phyloP scores from a whole-genome alignment of 1,140 invertebrate species.

The Zaprionus tsacasi region DNA sequence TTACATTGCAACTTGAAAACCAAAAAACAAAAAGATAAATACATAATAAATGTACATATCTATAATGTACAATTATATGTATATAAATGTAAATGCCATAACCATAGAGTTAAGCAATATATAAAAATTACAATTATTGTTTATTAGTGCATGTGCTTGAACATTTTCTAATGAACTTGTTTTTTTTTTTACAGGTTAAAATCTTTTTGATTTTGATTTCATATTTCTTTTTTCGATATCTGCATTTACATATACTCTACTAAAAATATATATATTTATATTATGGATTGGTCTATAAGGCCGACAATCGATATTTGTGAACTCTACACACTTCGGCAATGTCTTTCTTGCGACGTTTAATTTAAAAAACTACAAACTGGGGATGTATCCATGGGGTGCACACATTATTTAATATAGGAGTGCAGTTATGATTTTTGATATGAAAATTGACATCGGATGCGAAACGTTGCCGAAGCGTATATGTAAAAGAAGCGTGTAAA shows the following conservation, averaged over 20 bases:
- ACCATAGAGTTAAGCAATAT: not conserved
- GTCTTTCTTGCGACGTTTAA: not conserved
- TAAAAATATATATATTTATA: not conserved
- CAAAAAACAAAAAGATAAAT: too few relatives aligned
- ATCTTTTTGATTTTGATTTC: not conserved
- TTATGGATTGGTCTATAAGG: not conserved
- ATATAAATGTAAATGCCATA: not conserved
- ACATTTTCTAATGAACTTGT: not conserved
- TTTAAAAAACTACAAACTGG: not conserved
- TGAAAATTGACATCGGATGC: not conserved
- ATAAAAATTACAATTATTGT: not conserved
- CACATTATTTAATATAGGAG: too few relatives aligned
- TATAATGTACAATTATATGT: too few relatives aligned
- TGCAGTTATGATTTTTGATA: not conserved
- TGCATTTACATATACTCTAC: not conserved
- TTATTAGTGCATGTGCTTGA: not conserved
- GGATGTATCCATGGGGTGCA: not conserved
- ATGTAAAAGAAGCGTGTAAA: not conserved
- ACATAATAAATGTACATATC: too few relatives aligned
- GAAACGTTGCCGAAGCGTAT: not conserved
- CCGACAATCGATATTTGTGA: not conserved
- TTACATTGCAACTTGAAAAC: too few relatives aligned
- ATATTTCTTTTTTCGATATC: not conserved
- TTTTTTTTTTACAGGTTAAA: not conserved
- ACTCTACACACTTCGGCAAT: not conserved